Conservation (phyloP, 1,140 invertebrate species). For the Heterodera schachtii region DNA sequence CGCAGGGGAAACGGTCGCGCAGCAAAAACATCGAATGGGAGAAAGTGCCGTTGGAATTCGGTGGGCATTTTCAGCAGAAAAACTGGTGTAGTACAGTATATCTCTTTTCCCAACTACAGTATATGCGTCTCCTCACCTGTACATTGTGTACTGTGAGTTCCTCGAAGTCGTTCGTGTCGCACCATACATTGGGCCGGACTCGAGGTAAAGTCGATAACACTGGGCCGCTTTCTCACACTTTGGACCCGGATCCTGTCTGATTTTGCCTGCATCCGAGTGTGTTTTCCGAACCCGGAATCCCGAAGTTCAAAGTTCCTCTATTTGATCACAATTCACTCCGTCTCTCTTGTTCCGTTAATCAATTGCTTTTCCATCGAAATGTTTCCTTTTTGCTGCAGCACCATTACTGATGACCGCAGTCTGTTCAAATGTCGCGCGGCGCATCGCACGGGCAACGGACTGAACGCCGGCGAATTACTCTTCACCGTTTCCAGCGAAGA, state of each 20-base stretch:
- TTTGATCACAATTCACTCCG: no score
- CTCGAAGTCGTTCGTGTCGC: constrained; percentile 40
- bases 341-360: no score
- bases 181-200: constrained; percentile 30
- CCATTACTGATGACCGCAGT: constrained; percentile 38
- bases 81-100: not conserved
- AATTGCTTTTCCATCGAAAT: constrained; percentile 7
- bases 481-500: constrained; percentile 33
- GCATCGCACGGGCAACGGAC: constrained; percentile 40
- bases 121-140: constrained; percentile 36
- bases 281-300: no score
- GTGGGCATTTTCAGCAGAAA: constrained; percentile 12
- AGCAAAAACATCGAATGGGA: constrained; percentile 44
- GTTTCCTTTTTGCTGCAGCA: constrained; percentile 11
- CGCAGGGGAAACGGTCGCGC: constrained; percentile 30
- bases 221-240: no score
- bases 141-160: constrained; percentile 47
- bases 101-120: constrained; percentile 19
- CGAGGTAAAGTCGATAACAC: constrained; percentile 28
- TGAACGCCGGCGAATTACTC: constrained; percentile 25
- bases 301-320: no score
- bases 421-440: constrained; percentile 43
- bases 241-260: no score
- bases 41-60: constrained; percentile 40
- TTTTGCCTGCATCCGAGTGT: no score